Evolutionary conservation across 1,140 invertebrate genomes (phyloP).

Genomic region (Solen grandis): DNA sequence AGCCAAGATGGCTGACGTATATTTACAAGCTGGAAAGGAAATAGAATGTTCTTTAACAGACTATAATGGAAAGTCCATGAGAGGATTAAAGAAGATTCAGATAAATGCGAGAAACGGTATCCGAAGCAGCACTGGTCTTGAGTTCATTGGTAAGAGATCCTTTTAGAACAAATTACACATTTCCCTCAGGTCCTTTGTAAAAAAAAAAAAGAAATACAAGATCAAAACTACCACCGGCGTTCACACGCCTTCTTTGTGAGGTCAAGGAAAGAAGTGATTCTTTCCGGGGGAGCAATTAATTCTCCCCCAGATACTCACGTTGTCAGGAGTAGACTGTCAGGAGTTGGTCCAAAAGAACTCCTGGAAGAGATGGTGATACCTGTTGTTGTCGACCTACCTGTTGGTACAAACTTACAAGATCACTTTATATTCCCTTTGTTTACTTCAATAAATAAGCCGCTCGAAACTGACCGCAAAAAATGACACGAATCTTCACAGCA

Average conservation of each 20-base stretch:
- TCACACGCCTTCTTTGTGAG: no score
- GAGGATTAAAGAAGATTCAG: slow-evolving; percentile 32
- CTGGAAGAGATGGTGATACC: slow-evolving; percentile 49
- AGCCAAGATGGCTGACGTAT: slow-evolving; percentile 60
- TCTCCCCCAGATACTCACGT: no score
- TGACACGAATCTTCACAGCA: neutral
- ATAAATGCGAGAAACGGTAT: slow-evolving; percentile 17
- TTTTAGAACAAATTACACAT: slow-evolving; percentile 16
- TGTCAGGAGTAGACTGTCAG: no score
- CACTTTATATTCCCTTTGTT: neutral
- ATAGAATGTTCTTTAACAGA: no score
- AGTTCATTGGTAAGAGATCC: slow-evolving; percentile 15
- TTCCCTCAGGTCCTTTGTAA: neutral
- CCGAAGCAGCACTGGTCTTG: slow-evolving; percentile 8
- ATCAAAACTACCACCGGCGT: no score
- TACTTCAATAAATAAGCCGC: slow-evolving; percentile 20
- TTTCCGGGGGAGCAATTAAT: slow-evolving; percentile 44
- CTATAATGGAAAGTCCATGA: slow-evolving; percentile 56
- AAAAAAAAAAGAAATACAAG: slow-evolving; percentile 28
- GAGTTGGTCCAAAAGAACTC: slow-evolving; percentile 87
- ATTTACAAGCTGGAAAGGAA: slow-evolving; percentile 65
- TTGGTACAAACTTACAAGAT: slow-evolving; percentile 8
- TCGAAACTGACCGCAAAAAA: neutral
- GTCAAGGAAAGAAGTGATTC: slow-evolving; percentile 38
- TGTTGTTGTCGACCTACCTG: slow-evolving; percentile 12